These are phyloP conservation scores for Anastrepha obliqua DNA, from an alignment of 1,140 invertebrate species.

Conservation along the genomic window DNA sequence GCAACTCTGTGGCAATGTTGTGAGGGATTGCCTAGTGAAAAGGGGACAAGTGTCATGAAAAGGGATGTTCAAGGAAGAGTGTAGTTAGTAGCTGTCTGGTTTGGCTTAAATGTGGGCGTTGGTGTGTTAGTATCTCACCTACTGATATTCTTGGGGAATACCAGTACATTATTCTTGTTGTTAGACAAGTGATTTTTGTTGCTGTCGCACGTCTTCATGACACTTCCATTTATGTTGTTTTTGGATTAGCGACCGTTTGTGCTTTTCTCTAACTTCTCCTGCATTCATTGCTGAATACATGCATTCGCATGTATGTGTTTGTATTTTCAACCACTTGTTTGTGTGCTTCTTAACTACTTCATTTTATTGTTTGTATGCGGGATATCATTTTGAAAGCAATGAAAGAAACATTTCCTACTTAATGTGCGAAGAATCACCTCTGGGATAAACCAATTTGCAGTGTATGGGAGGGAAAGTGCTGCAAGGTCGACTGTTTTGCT, in stretches of 20 bases:
- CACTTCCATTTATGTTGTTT: conserved; percentile 26
- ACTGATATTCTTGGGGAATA: conserved; percentile 54
- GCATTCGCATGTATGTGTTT: background rate
- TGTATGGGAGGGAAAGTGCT: background rate
- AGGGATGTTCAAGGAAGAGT: background rate
- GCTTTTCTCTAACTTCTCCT: background rate
- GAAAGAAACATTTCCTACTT: background rate
- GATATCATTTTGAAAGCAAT: background rate
- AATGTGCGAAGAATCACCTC: background rate
- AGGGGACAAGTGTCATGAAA: background rate
- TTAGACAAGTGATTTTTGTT: conserved; percentile 15
- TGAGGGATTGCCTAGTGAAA: background rate
- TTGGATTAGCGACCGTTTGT: background rate
- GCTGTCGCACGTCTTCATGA: conserved; percentile 39
- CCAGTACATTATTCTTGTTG: background rate
- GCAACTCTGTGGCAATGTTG: background rate
- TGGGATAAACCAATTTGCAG: background rate
- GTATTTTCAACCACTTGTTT: background rate
- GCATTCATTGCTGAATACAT: background rate
- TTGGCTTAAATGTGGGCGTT: conserved; percentile 38
- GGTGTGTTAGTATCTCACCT: conserved; percentile 25
- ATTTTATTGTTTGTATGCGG: conserved; percentile 11
- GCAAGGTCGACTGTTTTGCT: background rate
- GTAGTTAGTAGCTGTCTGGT: background rate
- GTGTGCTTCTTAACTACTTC: background rate